Evolutionary conservation across 2,888 invertebrate species (phyloP).

Genomic region (Meteorus cinctellus): DNA sequence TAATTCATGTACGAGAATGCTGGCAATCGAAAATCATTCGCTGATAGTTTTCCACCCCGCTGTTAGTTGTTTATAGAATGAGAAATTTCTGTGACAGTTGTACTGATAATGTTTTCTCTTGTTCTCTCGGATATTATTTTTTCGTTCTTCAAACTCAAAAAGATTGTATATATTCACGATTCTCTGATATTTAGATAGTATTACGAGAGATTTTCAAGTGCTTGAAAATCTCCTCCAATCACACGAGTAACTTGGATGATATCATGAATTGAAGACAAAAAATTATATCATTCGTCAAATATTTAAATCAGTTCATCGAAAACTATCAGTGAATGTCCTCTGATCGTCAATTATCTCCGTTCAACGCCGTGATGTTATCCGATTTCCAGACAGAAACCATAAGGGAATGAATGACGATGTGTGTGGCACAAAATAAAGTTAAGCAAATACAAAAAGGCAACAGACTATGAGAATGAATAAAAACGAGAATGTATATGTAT

Average conservation of each 20-base stretch:
- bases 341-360: neutral
- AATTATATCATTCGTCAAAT: neutral
- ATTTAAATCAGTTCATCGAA: neutral
- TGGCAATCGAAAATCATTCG: slow-evolving; percentile 29
- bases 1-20: slow-evolving; percentile 36
- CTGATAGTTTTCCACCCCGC: neutral
- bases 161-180: too few relatives aligned
- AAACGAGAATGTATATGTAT: neutral
- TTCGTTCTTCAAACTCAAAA: too few relatives aligned
- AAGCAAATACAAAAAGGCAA: slow-evolving; percentile 24
- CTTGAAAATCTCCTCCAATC: too few relatives aligned
- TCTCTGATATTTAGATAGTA: too few relatives aligned
- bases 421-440: slow-evolving; percentile 6
- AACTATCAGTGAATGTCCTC: neutral
- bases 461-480: slow-evolving; percentile 17
- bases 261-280: neutral
- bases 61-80: neutral
- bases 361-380: neutral
- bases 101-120: too few relatives aligned
- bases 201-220: too few relatives aligned
- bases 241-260: too few relatives aligned
- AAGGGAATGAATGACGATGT: neutral
- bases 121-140: too few relatives aligned
- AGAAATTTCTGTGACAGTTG: too few relatives aligned
- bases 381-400: neutral